Conservation (phyloP, 2,113 vertebrate species). For the Anseranas semipalmata region DNA sequence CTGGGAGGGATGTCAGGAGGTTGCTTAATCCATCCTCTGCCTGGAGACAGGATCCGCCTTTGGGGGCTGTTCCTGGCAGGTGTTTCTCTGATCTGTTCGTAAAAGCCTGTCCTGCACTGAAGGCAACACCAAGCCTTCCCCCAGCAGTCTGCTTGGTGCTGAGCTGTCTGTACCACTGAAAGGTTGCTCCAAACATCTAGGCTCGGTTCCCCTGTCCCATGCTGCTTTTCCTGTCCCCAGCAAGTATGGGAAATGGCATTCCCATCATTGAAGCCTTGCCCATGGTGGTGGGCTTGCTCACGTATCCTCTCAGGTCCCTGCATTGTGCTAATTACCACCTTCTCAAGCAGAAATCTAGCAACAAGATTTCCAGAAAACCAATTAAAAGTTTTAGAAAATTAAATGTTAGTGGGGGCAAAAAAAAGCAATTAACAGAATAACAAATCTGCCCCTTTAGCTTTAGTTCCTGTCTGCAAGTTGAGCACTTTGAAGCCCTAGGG, state of each 20-base stretch:
- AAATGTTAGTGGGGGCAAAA: neutral
- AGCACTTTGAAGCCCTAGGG: neutral
- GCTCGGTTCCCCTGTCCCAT: neutral
- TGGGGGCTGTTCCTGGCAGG: neutral
- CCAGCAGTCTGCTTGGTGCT: neutral
- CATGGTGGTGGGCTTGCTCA: neutral
- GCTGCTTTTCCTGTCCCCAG: neutral
- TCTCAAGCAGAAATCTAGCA: neutral
- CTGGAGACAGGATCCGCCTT: neutral
- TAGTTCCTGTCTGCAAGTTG: neutral
- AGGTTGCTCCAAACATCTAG: neutral
- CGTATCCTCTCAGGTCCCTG: neutral
- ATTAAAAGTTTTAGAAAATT: constrained; percentile 5
- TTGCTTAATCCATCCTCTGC: neutral
- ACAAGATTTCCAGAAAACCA: neutral
- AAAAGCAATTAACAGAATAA: neutral
- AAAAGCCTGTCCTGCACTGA: neutral
- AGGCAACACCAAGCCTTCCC: neutral
- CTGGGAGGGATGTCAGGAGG: neutral
- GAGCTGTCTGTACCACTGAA: neutral
- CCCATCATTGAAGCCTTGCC: neutral
- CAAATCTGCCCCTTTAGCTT: neutral
- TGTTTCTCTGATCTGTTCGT: neutral
- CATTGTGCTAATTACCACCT: neutral
- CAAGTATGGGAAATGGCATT: neutral